phyloP scores from a whole-genome alignment of 1,140 invertebrate species.

The Heterodera schachtii region DNA sequence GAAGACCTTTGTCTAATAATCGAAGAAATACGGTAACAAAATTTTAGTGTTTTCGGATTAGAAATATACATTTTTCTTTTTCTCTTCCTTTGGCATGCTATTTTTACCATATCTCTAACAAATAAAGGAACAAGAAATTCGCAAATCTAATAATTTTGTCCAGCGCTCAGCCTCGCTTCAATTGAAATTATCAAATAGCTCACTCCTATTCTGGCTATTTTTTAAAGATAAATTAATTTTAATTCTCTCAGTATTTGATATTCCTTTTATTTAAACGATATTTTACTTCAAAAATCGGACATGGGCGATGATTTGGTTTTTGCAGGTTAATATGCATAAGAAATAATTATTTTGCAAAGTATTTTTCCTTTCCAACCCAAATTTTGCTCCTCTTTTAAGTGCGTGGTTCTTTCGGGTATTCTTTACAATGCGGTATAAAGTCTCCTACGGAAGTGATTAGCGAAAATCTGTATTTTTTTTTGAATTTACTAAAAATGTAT shows the following conservation, averaged over 20 bases:
- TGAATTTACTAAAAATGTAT: not conserved
- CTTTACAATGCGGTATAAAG: constrained; percentile 31
- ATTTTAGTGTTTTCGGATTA: no score
- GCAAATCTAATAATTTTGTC: no score
- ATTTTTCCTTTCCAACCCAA: not conserved
- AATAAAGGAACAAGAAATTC: no score
- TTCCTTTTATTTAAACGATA: no score
- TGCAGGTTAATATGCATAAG: constrained; percentile 14
- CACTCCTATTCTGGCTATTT: not conserved
- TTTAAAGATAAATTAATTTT: not conserved
- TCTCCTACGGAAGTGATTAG: constrained; percentile 24
- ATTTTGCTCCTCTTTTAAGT: no score
- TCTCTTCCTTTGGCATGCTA: no score
- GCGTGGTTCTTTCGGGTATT: constrained; percentile 38
- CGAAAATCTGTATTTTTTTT: constrained; percentile 25
- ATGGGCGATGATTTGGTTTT: constrained; percentile 34
- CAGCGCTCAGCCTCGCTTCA: no score
- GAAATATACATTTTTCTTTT: no score
- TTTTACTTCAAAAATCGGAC: constrained; percentile 5
- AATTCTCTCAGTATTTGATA: not conserved
- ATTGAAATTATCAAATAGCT: no score
- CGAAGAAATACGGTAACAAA: no score
- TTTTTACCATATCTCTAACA: no score
- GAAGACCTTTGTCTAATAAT: no score
- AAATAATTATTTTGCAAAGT: not conserved